phyloP scores from a whole-genome alignment of 1,140 invertebrate genomes.

The Aphelenchoides besseyi region DNA sequence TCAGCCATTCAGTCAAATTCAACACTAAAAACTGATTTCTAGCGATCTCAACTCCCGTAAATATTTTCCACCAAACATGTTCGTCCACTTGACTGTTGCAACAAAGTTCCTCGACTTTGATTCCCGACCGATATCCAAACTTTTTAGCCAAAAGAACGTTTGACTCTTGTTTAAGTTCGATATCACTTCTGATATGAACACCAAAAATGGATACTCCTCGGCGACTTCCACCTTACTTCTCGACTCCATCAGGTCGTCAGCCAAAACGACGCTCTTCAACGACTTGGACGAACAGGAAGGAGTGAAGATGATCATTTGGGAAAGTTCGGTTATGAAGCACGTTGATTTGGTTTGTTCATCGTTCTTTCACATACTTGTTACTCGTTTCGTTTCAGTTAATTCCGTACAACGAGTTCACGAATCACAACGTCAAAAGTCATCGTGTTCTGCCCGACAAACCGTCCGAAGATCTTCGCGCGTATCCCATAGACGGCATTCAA shows the following conservation, averaged over 20 bases:
- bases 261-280: neutral
- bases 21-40: no score
- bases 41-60: no score
- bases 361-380: neutral
- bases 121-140: neutral
- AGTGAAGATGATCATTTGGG: slow-evolving; percentile 18
- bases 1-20: neutral
- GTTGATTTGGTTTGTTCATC: slow-evolving; percentile 16
- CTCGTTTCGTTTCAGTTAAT: neutral
- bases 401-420: neutral
- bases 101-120: neutral
- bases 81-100: neutral
- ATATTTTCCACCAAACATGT: no score
- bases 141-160: no score
- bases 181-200: neutral
- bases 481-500: neutral
- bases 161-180: neutral
- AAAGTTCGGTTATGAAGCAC: neutral
- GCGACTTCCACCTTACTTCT: neutral
- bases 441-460: slow-evolving; percentile 12
- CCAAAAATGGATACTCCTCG: neutral
- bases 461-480: neutral
- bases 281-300: slow-evolving; percentile 16
- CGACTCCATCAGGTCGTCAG: neutral
- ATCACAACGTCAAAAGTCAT: neutral